phyloP scores from a whole-genome alignment of 2,113 vertebrate species.

The Chloroceryle aenea region DNA sequence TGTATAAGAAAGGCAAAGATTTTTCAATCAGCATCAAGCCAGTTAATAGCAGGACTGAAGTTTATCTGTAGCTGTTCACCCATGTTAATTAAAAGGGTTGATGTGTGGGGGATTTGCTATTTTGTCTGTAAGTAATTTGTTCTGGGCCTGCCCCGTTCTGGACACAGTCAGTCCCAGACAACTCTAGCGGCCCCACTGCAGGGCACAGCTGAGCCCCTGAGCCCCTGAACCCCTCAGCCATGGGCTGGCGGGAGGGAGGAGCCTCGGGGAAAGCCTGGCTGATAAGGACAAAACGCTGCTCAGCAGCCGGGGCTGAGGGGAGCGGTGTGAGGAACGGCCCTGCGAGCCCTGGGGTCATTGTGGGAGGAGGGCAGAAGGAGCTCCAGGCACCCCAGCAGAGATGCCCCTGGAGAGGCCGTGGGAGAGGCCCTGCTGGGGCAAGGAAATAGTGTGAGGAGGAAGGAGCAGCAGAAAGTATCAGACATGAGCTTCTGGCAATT shows the following conservation, averaged over 20 bases:
- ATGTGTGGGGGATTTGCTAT: not conserved
- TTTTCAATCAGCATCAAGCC: not conserved
- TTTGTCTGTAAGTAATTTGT: not conserved
- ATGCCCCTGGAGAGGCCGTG: too few species aligned
- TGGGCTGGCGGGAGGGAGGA: rapidly evolving
- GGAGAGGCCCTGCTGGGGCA: not conserved
- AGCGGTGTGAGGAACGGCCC: rapidly evolving
- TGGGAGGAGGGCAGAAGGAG: rapidly evolving
- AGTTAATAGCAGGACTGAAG: not conserved
- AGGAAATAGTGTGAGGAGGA: not conserved
- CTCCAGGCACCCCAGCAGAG: rapidly evolving
- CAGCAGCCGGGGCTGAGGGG: not conserved
- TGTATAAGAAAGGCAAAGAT: not conserved
- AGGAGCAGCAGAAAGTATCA: not conserved
- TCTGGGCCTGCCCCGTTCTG: rapidly evolving
- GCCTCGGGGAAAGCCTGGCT: not conserved
- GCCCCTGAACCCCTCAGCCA: not conserved
- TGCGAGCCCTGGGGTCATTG: not conserved
- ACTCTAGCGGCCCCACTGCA: rapidly evolving
- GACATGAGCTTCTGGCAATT: not conserved
- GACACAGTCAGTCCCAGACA: too few species aligned
- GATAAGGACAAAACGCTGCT: not conserved
- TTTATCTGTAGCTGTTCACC: rapidly evolving
- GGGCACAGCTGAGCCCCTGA: not conserved
- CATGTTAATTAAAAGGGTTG: not conserved